phyloP scores from a whole-genome alignment of 2,113 vertebrate species.

The Dolichallabes microphthalmus region DNA sequence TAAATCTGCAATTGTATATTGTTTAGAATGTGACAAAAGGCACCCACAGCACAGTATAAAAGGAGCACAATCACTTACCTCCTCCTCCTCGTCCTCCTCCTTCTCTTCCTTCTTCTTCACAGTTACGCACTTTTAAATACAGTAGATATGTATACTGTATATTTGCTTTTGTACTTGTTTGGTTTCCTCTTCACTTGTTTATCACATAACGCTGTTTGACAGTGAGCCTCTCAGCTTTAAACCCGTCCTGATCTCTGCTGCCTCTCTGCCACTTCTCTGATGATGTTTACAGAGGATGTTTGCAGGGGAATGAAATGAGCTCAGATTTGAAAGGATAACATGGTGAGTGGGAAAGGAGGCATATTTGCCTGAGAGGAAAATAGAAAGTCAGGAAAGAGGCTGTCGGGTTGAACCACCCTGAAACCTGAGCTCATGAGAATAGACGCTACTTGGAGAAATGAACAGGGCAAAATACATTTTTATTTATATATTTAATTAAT shows the following conservation, averaged over 20 bases:
- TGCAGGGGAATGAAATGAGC: slow-evolving; percentile 76
- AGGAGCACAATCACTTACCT: slow-evolving; percentile 37
- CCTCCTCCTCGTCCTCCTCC: not conserved
- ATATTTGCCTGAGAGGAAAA: slow-evolving; percentile 49
- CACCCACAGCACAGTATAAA: not conserved
- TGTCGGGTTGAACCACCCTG: not conserved
- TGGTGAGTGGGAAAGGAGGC: slow-evolving; percentile 60
- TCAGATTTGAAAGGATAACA: slow-evolving; percentile 77
- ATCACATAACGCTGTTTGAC: slow-evolving; percentile 49
- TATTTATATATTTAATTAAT: too few species aligned
- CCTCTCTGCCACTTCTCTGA: slow-evolving; percentile 59
- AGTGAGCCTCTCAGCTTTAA: slow-evolving; percentile 60
- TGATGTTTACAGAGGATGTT: slow-evolving; percentile 72
- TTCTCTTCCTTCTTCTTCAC: not conserved
- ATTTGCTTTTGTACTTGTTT: slow-evolving; percentile 40
- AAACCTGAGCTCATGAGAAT: slow-evolving; percentile 49
- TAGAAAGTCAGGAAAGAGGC: slow-evolving; percentile 41
- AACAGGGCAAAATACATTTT: too few species aligned
- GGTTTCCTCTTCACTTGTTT: slow-evolving; percentile 41
- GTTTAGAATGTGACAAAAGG: not conserved
- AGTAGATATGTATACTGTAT: not conserved
- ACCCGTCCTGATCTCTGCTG: slow-evolving; percentile 51
- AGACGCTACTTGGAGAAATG: not conserved
- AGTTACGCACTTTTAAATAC: not conserved
- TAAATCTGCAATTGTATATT: not conserved